A percentile compares a stretch with the other conserved stretches of the same genome.
Conservation (phyloP, 2,888 invertebrate species). For the Tenthredo notha region DNA sequence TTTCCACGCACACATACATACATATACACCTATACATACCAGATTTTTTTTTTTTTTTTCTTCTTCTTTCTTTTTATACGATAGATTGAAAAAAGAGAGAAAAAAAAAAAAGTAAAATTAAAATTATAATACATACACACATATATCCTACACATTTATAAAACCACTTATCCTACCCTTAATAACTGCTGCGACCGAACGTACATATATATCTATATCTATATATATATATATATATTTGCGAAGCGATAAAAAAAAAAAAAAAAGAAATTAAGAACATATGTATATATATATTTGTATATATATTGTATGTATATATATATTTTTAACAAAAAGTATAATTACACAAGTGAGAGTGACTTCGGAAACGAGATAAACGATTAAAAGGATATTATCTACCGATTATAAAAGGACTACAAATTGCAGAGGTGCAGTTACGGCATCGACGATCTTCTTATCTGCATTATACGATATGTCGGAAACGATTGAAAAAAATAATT, state of each 20-base stretch:
- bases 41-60: not conserved
- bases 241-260: not conserved
- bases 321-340: not conserved
- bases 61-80: not conserved
- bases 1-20: conserved; percentile 53
- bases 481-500: not conserved
- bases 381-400: conserved; percentile 7
- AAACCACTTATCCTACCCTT: not conserved
- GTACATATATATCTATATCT: not conserved
- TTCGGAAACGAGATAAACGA: not conserved
- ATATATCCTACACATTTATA: not conserved
- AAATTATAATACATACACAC: not conserved
- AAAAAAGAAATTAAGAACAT: not conserved
- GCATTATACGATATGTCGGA: too few species aligned
- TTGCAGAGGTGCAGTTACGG: not conserved
- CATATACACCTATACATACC: not conserved
- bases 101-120: not conserved
- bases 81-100: not conserved
- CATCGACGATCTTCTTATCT: too few species aligned
- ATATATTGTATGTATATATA: not conserved
- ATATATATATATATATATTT: not conserved
- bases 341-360: conserved; percentile 38
- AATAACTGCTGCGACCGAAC: not conserved
- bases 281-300: not conserved
- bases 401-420: not conserved